Base-by-base conservation (phyloP, 2,888 invertebrate species). In the Xylophagus ater region DNA sequence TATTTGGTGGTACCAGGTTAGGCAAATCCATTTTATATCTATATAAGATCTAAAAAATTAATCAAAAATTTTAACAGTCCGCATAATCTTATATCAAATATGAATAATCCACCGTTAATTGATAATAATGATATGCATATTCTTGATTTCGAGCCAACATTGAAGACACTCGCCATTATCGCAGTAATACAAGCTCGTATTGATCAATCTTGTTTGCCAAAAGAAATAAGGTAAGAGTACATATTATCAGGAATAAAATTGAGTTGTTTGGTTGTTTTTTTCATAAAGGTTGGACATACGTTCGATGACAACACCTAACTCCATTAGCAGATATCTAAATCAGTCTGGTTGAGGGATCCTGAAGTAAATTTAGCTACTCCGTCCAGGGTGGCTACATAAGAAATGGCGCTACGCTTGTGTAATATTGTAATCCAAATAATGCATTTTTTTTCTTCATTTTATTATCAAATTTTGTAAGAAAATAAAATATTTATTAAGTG, bases 1-100 rank as follows among this genome's bases (percentile, higher is more conserved):
- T 92, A 40, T 93, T 93, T 68, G 92, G 92, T 32, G 93, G 93
- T 26, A 90, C 90, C 40, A 89, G 87, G 82, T 84, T 62, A 55
- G 51, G 32, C 18, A 40, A 30, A 33, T 23, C 17, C 12, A 29
- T 25, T 32, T 18, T 25, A 39, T 25, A 19, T 9, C 13, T 25
- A 33, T 14, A 15, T 28, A 37, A 31, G n/a, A 18, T 14, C 10
- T 36, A 34, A 12, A 10, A 23, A 8, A 14, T 13, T 14, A 5
- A 30, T 15, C 23, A 4, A 14, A 13, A 26, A 14, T 10, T 30
- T 13, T 34, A 32, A 23, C 23, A 48, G 41, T 34, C 40, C 36
- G 2, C 33, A 37, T 20, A 33, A 37, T 20, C 35, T 37, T 24
- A 33, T 15, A 10, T 15, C 37, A n/a, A 23, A 21, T 12, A 40